A percentile compares a stretch with the other conserved stretches of the same genome.
Conservation (phyloP, 1,140 invertebrate genomes). For the Ceratina calcarata region DNA sequence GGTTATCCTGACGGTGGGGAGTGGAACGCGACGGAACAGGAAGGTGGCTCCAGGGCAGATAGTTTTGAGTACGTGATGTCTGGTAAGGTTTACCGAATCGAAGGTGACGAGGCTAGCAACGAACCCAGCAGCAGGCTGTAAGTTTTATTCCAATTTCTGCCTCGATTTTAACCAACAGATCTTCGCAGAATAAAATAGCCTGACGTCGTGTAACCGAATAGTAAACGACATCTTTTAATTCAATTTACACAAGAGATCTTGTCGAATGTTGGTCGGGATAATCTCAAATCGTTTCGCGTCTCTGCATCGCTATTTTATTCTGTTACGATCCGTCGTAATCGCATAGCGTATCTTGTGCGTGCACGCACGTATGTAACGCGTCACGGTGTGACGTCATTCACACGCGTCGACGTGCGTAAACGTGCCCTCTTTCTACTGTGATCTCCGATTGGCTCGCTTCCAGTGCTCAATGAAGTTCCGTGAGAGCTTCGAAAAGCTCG, state of each 20-base stretch:
- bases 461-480: conserved; percentile 60
- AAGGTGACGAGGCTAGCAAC: conserved; percentile 95
- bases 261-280: too few relatives aligned
- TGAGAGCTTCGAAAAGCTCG: conserved; percentile 17
- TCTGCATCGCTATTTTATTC: conserved; percentile 38
- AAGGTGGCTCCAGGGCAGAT: conserved; percentile 93
- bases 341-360: conserved; percentile 36
- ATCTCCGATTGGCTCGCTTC: conserved; percentile 64
- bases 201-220: background rate
- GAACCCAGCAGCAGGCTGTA: conserved; percentile 92
- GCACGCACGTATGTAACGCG: conserved; percentile 22
- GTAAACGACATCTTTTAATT: background rate
- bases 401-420: conserved; percentile 48
- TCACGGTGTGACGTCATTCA: conserved; percentile 54
- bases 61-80: conserved; percentile 99
- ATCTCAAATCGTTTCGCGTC: background rate
- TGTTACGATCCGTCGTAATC: conserved; percentile 39
- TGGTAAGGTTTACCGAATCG: conserved; percentile 99
- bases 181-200: conserved; percentile 18
- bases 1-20: conserved; percentile 97
- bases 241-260: background rate
- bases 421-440: conserved; percentile 53
- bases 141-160: conserved; percentile 76
- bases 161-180: background rate
- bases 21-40: conserved; percentile 91